Evolutionary conservation across 2,888 invertebrate species (phyloP), one percentile per base, ranked within the genome.

Genomic region (Drosophila pullipes): DNA sequence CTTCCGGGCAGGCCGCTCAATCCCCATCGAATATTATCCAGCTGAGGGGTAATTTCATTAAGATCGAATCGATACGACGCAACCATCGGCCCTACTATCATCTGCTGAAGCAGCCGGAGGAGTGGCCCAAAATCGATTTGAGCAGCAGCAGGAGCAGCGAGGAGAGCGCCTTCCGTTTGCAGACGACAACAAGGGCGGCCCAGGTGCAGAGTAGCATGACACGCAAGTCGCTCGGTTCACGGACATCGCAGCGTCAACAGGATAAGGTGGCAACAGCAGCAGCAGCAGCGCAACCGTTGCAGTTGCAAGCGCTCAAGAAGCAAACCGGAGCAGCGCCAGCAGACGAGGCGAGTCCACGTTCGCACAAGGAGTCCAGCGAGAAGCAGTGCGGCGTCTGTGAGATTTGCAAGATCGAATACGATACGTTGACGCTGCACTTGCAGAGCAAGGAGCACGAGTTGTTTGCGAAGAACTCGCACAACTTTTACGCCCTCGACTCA

Each of bases 391-490:
- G 97, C 25, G 97, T 96, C 91, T 97, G 97, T 94, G 97, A 97
- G 94, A 96, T 97, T 93, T 97, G 97, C 93, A 96, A 96, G 91
- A 94, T 95, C 58, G 96, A 96, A 86, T 97, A 96, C 93, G 95
- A 94, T 70, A 96, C 96, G 89, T 94, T 96, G 18, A 95, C 95
- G 22, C 94, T 96, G 76, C 97, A 97, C 91, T 94, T 97, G 28
- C 95, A 96, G 78, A 96, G 96, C 37, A 96, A 96, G 83, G 95
- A 96, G 84, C 97, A 97, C 93, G 93, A 95, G 65, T 95, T 95
- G 78, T 96, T 96, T 92, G 96, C 96, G 39, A 95, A 95, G 65
- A 96, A 97, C 92, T 95, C 96, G 84, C 95, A 95, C 78, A 97
- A 97, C 93, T 97, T 96, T 93, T 94, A 96, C 47, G 95, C 96